These are phyloP conservation scores for Lota lota DNA, from an alignment of 2,113 vertebrate genomes.

Conservation along the genomic window DNA sequence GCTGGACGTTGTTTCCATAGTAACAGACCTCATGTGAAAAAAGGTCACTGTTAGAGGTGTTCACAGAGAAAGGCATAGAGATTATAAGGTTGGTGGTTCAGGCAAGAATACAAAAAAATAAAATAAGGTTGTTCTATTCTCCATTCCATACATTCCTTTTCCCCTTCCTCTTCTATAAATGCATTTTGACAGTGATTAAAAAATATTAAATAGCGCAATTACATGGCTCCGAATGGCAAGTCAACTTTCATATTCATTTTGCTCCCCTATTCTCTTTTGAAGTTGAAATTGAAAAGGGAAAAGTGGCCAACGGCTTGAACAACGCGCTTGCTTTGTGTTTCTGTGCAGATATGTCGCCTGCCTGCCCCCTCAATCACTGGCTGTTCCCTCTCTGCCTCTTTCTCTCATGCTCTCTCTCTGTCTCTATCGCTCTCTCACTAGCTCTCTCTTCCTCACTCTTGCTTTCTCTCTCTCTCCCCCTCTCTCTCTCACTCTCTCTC, in stretches of 20 bases:
- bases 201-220: constrained; percentile 77
- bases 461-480: not conserved
- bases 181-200: constrained; percentile 67
- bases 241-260: constrained; percentile 1
- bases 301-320: constrained; percentile 65
- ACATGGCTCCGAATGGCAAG: constrained; percentile 64
- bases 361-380: constrained; percentile 75
- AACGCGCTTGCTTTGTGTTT: constrained; percentile 75
- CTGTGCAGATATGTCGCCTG: constrained; percentile 72
- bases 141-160: constrained; percentile 47
- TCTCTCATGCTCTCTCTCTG: not conserved
- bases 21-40: constrained; percentile 73
- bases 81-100: constrained; percentile 63
- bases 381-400: constrained; percentile 37
- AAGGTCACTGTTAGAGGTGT: constrained; percentile 77
- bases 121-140: constrained; percentile 62
- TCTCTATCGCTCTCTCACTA: not conserved
- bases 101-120: constrained; percentile 53
- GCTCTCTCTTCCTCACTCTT: not conserved
- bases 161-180: constrained; percentile 14
- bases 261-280: constrained; percentile 70
- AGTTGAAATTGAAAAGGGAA: constrained; percentile 76
- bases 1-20: constrained; percentile 73
- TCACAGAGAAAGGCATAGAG: constrained; percentile 66
- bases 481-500: constrained; percentile 16